Base-by-base conservation (phyloP, 2,113 vertebrate species). In the Nannospalax galili region DNA sequence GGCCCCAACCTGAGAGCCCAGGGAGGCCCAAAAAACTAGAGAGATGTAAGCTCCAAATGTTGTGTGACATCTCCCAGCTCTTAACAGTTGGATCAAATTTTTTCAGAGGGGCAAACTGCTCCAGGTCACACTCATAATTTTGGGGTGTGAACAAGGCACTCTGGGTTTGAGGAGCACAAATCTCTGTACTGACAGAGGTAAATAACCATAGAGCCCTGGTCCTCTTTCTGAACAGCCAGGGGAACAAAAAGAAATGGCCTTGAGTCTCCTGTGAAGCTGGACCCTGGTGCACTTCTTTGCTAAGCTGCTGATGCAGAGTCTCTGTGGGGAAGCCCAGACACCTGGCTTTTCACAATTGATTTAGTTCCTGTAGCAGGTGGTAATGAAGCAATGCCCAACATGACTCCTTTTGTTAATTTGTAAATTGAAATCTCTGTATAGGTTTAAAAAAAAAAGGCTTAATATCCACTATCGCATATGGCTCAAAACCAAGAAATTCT, bases 121-220 rank as follows among this genome's bases (percentile, higher is more conserved):
- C 20, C 17, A 17, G 19, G n/a, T 37, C n/a, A 65, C 7, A 5
- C 26, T 26, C 78, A 19, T 5, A 28, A 11, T 10, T 32, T 72
- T 11, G 20, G 35, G 60, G 48, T 52, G 1, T 37, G 35, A 14
- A 19, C 9, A 16, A 42, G 32, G 40, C 24, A 5, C 60, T 9
- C 1, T 4, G 24, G 37, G 37, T 7, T 26, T 8, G 24, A 92
- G 17, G 32, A 67, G 20, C 16, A 19, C 26, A 24, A 7, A 37
- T 78, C 65, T 92, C 62, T 70, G 52, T 10, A 48, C 7, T 6
- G n/a, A 12, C 20, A 77, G 77, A 67, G 19, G 58, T 19, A 40
- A n/a, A 60, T 0, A 1, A 24, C 52, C 26, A 22, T 35, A 17
- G 19, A 73, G 2, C 30, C n/a, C 11, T 26, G 1, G 1, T 28